phyloP scores from a whole-genome alignment of 2,888 invertebrate species.

The Drosophila imparisetae region DNA sequence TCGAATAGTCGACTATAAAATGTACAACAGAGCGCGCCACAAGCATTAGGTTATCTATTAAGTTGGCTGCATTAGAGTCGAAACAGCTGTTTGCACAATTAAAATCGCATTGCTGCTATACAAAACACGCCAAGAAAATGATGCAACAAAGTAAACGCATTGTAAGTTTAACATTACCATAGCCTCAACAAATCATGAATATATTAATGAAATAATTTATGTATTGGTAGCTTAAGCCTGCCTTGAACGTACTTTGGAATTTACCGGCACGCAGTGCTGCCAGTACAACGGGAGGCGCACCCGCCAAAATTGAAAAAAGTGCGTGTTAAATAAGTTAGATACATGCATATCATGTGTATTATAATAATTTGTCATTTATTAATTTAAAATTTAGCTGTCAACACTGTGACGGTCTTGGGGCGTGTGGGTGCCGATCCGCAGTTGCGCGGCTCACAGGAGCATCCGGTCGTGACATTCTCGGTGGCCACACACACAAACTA shows the following conservation, averaged over 20 bases:
- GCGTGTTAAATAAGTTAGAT: conserved; percentile 12
- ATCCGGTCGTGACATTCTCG: conserved; percentile 95
- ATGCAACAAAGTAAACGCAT: conserved; percentile 69
- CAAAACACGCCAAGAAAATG: conserved; percentile 45
- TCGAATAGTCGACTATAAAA: neutral
- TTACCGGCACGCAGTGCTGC: conserved; percentile 61
- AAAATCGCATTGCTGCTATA: conserved; percentile 36
- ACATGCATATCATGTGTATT: neutral
- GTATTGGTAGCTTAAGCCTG: conserved; percentile 50
- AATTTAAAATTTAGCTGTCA: conserved; percentile 87
- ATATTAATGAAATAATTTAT: neutral
- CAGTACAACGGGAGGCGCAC: conserved; percentile 56
- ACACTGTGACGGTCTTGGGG: conserved; percentile 93
- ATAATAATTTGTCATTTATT: neutral
- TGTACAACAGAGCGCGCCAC: conserved; percentile 32
- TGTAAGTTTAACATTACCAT: conserved; percentile 40
- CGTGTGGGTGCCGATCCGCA: conserved; percentile 96
- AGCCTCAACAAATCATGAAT: neutral
- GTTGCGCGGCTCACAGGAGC: conserved; percentile 91
- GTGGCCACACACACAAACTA: conserved; percentile 95
- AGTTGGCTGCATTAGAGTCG: conserved; percentile 27
- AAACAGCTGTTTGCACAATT: conserved; percentile 42
- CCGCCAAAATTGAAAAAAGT: conserved; percentile 82
- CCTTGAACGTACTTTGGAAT: conserved; percentile 41
- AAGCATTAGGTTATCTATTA: neutral